Evolutionary conservation across 2,888 invertebrate species (phyloP).

Genomic region (Pelosia muscerda): DNA sequence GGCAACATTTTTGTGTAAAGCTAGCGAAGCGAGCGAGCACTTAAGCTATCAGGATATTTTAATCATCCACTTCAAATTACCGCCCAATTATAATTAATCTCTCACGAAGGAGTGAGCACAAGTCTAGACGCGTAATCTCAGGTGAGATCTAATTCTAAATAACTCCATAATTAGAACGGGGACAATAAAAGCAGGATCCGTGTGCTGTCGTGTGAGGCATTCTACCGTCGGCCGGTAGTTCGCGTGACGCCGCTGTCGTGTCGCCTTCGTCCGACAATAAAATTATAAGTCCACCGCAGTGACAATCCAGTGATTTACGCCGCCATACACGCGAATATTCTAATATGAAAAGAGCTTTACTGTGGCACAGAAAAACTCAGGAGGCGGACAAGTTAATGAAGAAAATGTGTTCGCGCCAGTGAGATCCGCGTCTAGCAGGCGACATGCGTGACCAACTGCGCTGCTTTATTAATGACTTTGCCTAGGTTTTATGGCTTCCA

Average conservation of each 20-base stretch:
- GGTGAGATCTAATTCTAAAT: slow-evolving; percentile 78
- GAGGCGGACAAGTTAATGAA: slow-evolving; percentile 84
- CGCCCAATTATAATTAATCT: slow-evolving; percentile 82
- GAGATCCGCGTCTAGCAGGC: slow-evolving; percentile 67
- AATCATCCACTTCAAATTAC: slow-evolving; percentile 74
- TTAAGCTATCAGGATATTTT: slow-evolving; percentile 71
- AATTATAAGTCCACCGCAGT: slow-evolving; percentile 86
- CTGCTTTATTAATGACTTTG: slow-evolving; percentile 61
- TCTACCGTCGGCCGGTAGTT: slow-evolving; percentile 49
- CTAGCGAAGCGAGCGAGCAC: slow-evolving; percentile 33
- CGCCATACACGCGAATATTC: slow-evolving; percentile 84
- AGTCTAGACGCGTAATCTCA: slow-evolving; percentile 80
- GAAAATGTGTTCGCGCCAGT: slow-evolving; percentile 73
- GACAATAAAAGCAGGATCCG: slow-evolving; percentile 80
- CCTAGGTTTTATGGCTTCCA: slow-evolving; percentile 46
- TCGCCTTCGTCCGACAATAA: slow-evolving; percentile 84
- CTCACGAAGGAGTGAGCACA: slow-evolving; percentile 72
- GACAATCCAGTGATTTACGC: slow-evolving; percentile 87
- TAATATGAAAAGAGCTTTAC: slow-evolving; percentile 79
- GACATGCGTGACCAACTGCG: slow-evolving; percentile 70
- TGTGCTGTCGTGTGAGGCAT: slow-evolving; percentile 72
- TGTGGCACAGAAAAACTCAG: slow-evolving; percentile 69
- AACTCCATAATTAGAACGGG: slow-evolving; percentile 77
- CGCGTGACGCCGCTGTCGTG: slow-evolving; percentile 83
- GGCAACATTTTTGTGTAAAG: slow-evolving; percentile 55